Base-by-base conservation (phyloP, 2,888 invertebrate species). In the Chaetogeoica ovagalla region DNA sequence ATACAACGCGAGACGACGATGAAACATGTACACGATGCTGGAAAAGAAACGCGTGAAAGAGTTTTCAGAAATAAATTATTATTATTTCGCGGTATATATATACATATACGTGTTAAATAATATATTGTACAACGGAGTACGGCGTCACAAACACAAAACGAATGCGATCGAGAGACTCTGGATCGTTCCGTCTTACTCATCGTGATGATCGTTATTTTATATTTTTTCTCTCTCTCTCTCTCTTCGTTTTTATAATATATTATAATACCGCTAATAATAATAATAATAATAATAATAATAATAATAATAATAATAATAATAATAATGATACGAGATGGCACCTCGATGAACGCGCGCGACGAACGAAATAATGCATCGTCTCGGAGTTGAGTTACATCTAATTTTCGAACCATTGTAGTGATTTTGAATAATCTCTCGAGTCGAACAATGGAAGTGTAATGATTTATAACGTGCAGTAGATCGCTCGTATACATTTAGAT, bases 321-420 rank as follows among this genome's bases (percentile, higher is more conserved):
- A 30, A 4, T 65, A n/a, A 66, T 66, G 6, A 55, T 19, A 55
- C 11, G 11, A 48, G 48, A 13, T 52, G 62, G 69, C 69, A 77
- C 77, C 62, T 77, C 77, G 62, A 7, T 30, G 30, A 4, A 30
- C 30, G 52, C 23, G 17, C 19, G 23, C 30, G 37, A 60, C 77
- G 69, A n/a, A 77, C 77, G 48, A 69, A 30, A 30, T 30, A 30
- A 77, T 62, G 77, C 77, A 77, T 19, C 55, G 19, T 77, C 77
- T 55, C 69, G 69, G 62, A 77, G 77, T 70, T 77, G 62, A 77
- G 77, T 77, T 77, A 77, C 77, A 70, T 77, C 77, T 77, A 77
- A 77, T 77, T 77, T 77, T 77, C 77, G 62, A 77, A 0, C 77
- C 52, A 77, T 77, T 77, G 77, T 30, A 30, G 30, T 77, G 77